These are phyloP conservation scores for Eudorcas thomsonii DNA, from an alignment of 2,113 vertebrate species.

Conservation along the genomic window DNA sequence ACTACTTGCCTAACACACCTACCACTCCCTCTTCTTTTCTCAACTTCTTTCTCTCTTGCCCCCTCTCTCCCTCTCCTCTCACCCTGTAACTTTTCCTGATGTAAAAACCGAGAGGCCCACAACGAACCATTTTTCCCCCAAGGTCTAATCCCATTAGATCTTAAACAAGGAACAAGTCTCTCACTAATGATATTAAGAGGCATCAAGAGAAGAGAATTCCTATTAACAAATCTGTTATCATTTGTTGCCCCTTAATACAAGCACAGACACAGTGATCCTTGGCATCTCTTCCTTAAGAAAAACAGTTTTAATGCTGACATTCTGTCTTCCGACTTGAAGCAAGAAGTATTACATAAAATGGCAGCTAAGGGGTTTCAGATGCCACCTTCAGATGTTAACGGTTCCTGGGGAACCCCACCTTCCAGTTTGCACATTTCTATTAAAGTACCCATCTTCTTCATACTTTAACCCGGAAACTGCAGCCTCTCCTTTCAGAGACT, in stretches of 20 bases:
- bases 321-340: not conserved
- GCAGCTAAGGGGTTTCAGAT: not conserved
- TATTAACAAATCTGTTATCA: not conserved
- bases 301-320: not conserved
- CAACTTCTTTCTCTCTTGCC: not conserved
- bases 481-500: not conserved
- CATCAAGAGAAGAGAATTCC: not conserved
- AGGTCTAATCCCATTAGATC: not conserved
- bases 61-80: not conserved
- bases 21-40: not conserved
- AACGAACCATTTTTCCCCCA: not conserved
- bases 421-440: not conserved
- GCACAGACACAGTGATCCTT: not conserved
- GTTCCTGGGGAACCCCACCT: not conserved
- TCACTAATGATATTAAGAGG: not conserved
- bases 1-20: not conserved
- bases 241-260: not conserved
- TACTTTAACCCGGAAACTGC: not conserved
- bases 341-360: not conserved
- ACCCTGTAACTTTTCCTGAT: not conserved
- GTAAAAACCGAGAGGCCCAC: not conserved
- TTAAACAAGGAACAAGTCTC: not conserved
- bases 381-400: not conserved
- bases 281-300: not conserved
- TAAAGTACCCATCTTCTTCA: not conserved